phyloP scores from a whole-genome alignment of 2,888 invertebrate genomes.

The Eristalinus aeneus region DNA sequence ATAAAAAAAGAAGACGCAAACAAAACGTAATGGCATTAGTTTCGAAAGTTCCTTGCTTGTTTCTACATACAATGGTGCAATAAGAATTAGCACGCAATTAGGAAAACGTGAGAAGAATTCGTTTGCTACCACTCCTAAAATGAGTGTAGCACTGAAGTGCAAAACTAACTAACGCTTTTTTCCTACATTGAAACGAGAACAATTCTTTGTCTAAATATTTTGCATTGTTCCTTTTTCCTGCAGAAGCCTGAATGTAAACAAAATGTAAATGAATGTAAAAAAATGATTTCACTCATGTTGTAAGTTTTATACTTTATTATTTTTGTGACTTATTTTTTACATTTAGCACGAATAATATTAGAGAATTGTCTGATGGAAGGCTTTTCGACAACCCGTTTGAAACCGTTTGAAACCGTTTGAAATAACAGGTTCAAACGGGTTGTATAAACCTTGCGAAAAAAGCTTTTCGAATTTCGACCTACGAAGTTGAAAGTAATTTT shows the following conservation, averaged over 20 bases:
- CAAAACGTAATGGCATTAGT: slow-evolving; percentile 48
- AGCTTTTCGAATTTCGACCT: no score
- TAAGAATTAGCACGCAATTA: slow-evolving; percentile 66
- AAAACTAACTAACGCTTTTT: neutral
- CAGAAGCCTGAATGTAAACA: neutral
- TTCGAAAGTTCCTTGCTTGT: slow-evolving; percentile 54
- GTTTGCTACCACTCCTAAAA: neutral
- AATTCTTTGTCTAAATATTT: neutral
- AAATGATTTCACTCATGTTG: neutral
- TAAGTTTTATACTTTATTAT: no score
- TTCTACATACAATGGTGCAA: slow-evolving; percentile 51
- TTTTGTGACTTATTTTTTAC: no score
- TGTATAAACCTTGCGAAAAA: no score
- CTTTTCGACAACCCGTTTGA: no score
- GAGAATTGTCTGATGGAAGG: no score
- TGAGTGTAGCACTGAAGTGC: neutral
- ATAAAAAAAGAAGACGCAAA: slow-evolving; percentile 27
- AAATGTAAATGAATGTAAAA: neutral
- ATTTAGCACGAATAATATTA: no score
- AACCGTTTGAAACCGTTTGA: no score
- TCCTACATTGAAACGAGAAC: neutral
- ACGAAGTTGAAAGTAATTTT: no score
- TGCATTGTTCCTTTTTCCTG: neutral
- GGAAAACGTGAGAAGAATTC: slow-evolving; percentile 51
- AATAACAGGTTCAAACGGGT: no score